Percentiles rank a stretch among this genome's conserved stretches.
Conservation (phyloP, 2,888 invertebrate species). For the Pinctada fucata region DNA sequence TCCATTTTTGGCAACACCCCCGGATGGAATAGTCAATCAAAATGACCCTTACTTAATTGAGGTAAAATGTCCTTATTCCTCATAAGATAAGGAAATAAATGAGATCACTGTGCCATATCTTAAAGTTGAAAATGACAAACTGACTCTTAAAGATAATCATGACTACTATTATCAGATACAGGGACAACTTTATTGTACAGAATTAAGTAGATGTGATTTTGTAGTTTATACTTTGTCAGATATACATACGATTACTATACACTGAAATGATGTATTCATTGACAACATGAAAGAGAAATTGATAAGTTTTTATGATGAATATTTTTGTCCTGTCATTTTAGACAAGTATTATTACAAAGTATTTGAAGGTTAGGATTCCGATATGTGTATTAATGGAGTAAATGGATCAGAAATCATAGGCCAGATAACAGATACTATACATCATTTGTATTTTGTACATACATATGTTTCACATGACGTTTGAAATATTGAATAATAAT, state of each 20-base stretch:
- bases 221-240: conserved; percentile 40
- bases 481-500: no score
- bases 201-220: conserved; percentile 32
- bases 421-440: no score
- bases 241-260: conserved; percentile 28
- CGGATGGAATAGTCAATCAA: conserved; percentile 33
- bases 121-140: background rate
- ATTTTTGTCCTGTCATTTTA: conserved; percentile 31
- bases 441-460: no score
- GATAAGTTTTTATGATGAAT: conserved; percentile 28
- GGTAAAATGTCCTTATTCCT: conserved; percentile 38
- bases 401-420: no score
- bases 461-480: background rate
- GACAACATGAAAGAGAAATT: conserved; percentile 33
- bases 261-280: conserved; percentile 36
- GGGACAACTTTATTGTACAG: conserved; percentile 41
- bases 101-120: no score
- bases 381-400: background rate
- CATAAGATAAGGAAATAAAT: conserved; percentile 11
- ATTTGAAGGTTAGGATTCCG: no score
- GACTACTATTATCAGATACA: conserved; percentile 44
- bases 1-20: conserved; percentile 35
- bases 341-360: conserved; percentile 36
- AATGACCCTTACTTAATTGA: conserved; percentile 20
- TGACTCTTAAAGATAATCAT: conserved; percentile 26